Evolutionary conservation across 2,888 invertebrate genomes (phyloP).

Genomic region (Papilio demoleus): DNA sequence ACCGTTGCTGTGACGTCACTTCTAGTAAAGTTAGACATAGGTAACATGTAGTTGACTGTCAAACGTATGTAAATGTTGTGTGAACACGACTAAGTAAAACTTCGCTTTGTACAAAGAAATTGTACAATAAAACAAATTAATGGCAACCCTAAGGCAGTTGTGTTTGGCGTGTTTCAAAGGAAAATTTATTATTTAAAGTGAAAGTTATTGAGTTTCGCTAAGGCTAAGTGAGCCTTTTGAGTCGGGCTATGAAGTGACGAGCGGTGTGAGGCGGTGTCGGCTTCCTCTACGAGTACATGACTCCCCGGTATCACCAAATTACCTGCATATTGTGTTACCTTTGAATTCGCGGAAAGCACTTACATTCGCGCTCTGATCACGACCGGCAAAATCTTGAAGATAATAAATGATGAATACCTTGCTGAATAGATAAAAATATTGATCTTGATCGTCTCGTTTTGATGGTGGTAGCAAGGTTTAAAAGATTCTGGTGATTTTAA

Average conservation of each 20-base stretch:
- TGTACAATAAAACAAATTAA: slow-evolving; percentile 42
- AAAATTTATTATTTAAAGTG: slow-evolving; percentile 80
- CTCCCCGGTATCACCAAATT: slow-evolving; percentile 58
- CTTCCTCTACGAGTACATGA: slow-evolving; percentile 55
- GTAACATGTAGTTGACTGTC: neutral
- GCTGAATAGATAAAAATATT: slow-evolving; percentile 14
- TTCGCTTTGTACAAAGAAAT: slow-evolving; percentile 28
- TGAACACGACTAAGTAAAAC: neutral
- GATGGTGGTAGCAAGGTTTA: neutral
- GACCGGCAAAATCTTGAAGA: slow-evolving; percentile 20
- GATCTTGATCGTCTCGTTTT: neutral
- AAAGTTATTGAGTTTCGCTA: slow-evolving; percentile 81
- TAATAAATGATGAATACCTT: slow-evolving; percentile 13
- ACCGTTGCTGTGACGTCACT: neutral
- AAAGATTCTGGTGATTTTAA: no score
- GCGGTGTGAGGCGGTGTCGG: slow-evolving; percentile 63
- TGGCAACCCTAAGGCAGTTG: slow-evolving; percentile 69
- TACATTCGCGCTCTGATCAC: slow-evolving; percentile 36
- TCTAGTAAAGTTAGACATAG: neutral
- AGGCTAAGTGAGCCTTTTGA: slow-evolving; percentile 81
- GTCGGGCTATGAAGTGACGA: slow-evolving; percentile 57
- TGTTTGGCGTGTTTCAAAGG: slow-evolving; percentile 73
- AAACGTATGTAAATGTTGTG: neutral
- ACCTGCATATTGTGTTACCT: slow-evolving; percentile 52
- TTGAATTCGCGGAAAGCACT: slow-evolving; percentile 45